Percentiles rank a stretch among this genome's conserved stretches.
These are phyloP conservation scores for Chrysina gloriosa DNA, from an alignment of 2,888 invertebrate species.

Conservation along the genomic window DNA sequence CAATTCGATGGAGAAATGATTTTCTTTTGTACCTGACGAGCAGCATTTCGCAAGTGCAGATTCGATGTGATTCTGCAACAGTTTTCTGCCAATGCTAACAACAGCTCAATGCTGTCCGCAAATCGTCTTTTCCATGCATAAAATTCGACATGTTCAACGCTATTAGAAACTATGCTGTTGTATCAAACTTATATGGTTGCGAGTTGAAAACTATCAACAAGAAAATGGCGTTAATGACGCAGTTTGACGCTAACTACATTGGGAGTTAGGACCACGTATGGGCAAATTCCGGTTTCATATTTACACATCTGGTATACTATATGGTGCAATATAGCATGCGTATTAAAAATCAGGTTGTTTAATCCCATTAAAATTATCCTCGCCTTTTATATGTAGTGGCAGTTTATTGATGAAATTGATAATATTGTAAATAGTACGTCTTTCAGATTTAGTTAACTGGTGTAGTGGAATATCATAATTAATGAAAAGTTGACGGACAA, in stretches of 20 bases:
- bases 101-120: not conserved
- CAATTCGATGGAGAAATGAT: conserved; percentile 44
- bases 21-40: conserved; percentile 43
- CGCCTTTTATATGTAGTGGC: no score
- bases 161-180: no score
- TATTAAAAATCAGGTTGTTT: no score
- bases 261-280: no score
- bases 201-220: not conserved
- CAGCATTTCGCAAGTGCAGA: conserved; percentile 41
- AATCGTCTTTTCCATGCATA: not conserved
- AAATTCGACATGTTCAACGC: no score
- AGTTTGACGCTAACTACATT: not conserved
- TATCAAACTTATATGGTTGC: not conserved
- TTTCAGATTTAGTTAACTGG: no score
- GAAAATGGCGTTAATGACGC: not conserved
- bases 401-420: no score
- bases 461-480: no score
- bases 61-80: not conserved
- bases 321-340: no score
- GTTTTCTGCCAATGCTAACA: not conserved
- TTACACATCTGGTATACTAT: not conserved
- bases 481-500: no score
- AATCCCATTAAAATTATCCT: no score
- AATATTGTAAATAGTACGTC: no score
- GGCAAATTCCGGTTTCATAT: not conserved